phyloP scores from a whole-genome alignment of 2,888 invertebrate genomes.

The Heteromurus nitidus region DNA sequence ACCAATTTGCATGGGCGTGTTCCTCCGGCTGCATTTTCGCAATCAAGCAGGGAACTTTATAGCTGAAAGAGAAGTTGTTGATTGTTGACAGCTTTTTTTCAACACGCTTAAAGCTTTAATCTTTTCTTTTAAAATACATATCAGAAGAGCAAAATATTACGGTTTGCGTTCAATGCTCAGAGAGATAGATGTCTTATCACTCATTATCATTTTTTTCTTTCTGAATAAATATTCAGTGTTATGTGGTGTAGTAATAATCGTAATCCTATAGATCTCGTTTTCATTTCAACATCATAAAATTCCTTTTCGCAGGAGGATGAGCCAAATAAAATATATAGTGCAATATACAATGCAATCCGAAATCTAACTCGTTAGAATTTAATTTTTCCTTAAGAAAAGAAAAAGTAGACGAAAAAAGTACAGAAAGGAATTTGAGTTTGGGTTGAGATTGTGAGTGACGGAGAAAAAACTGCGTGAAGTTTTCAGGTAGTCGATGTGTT shows the following conservation, averaged over 20 bases:
- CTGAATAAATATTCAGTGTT: background rate
- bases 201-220: slow-evolving; percentile 40
- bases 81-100: slow-evolving; percentile 51
- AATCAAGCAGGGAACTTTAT: slow-evolving; percentile 61
- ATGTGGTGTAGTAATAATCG: background rate
- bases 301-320: too few species aligned
- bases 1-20: slow-evolving; percentile 61
- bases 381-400: background rate
- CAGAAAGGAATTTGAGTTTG: background rate
- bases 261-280: background rate
- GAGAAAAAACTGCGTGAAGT: background rate
- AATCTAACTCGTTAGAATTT: slow-evolving; percentile 28
- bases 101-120: slow-evolving; percentile 1
- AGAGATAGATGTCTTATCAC: slow-evolving; percentile 28
- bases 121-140: slow-evolving; percentile 13
- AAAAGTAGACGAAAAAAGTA: too few species aligned
- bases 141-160: background rate
- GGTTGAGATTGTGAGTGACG: too few species aligned
- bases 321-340: slow-evolving; percentile 25
- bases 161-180: slow-evolving; percentile 17
- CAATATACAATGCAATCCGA: too few species aligned
- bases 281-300: background rate
- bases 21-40: slow-evolving; percentile 58
- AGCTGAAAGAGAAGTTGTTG: slow-evolving; percentile 33
- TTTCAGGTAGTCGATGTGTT: background rate